phyloP scores from a whole-genome alignment of 2,888 invertebrate genomes.

The Drosophila testacea region DNA sequence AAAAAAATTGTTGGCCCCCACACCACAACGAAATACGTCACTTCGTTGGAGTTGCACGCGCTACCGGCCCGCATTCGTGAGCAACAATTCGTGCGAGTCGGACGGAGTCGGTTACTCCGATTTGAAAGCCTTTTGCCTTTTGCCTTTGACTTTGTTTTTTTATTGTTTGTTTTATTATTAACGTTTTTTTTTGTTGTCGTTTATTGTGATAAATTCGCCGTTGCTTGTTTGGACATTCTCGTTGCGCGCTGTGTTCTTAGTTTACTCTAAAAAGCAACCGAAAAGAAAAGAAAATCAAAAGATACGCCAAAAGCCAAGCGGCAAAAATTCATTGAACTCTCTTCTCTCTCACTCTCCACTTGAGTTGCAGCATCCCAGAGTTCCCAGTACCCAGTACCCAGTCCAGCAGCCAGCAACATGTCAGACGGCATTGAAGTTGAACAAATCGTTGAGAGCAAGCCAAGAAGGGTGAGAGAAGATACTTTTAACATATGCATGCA shows the following conservation, averaged over 20 bases:
- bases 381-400: too few relatives aligned
- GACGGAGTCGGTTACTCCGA: constrained; percentile 70
- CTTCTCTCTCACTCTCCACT: not conserved
- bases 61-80: constrained; percentile 78
- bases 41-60: constrained; percentile 78
- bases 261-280: constrained; percentile 16
- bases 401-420: constrained; percentile 66
- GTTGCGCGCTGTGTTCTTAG: constrained; percentile 29
- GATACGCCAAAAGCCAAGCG: constrained; percentile 36
- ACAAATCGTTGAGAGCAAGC: constrained; percentile 87
- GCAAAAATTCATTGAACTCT: constrained; percentile 62
- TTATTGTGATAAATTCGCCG: constrained; percentile 24
- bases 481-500: constrained; percentile 32
- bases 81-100: constrained; percentile 78
- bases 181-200: constrained; percentile 45
- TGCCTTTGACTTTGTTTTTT: constrained; percentile 33
- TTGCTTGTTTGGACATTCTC: constrained; percentile 9
- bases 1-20: too few relatives aligned
- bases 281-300: constrained; percentile 22
- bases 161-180: constrained; percentile 29
- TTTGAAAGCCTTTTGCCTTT: constrained; percentile 32
- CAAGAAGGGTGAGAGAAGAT: constrained; percentile 87
- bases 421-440: constrained; percentile 89
- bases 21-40: constrained; percentile 24
- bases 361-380: constrained; percentile 49